These are phyloP conservation scores for Catonia carolina DNA, from an alignment of 2,888 invertebrate species.

Conservation along the genomic window DNA sequence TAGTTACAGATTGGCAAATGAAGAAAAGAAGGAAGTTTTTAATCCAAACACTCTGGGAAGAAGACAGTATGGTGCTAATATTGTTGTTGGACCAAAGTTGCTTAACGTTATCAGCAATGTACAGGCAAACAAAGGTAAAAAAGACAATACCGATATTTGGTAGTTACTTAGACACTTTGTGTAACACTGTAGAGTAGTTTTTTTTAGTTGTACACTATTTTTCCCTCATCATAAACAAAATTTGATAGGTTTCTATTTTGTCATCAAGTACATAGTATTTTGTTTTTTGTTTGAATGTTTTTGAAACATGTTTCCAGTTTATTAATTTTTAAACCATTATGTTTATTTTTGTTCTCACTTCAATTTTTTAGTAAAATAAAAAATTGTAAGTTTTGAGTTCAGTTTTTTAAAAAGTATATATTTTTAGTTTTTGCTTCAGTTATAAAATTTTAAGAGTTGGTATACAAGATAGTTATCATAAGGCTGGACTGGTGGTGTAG, in stretches of 20 bases:
- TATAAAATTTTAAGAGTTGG: too few relatives aligned
- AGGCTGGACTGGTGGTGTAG: too few relatives aligned
- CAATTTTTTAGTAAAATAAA: too few relatives aligned
- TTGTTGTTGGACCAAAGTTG: slow-evolving; percentile 37
- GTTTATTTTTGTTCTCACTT: too few relatives aligned
- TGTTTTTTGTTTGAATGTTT: too few relatives aligned
- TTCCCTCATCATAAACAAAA: neutral
- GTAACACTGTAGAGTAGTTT: slow-evolving; percentile 5
- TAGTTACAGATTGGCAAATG: slow-evolving; percentile 77
- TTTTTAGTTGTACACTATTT: neutral
- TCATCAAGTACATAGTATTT: neutral
- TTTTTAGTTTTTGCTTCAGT: too few relatives aligned
- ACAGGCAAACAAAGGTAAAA: slow-evolving; percentile 57
- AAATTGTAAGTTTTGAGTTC: too few relatives aligned
- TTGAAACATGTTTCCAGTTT: too few relatives aligned
- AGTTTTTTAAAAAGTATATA: too few relatives aligned
- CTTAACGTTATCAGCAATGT: slow-evolving; percentile 42
- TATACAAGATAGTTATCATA: too few relatives aligned
- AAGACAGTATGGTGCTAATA: slow-evolving; percentile 42
- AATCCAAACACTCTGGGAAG: slow-evolving; percentile 40
- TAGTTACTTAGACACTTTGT: slow-evolving; percentile 44
- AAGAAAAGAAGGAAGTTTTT: slow-evolving; percentile 43
- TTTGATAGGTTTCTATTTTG: neutral
- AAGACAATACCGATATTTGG: slow-evolving; percentile 71
- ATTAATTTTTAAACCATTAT: too few relatives aligned